phyloP scores from a whole-genome alignment of 2,888 invertebrate species.

The Biston stratarius region DNA sequence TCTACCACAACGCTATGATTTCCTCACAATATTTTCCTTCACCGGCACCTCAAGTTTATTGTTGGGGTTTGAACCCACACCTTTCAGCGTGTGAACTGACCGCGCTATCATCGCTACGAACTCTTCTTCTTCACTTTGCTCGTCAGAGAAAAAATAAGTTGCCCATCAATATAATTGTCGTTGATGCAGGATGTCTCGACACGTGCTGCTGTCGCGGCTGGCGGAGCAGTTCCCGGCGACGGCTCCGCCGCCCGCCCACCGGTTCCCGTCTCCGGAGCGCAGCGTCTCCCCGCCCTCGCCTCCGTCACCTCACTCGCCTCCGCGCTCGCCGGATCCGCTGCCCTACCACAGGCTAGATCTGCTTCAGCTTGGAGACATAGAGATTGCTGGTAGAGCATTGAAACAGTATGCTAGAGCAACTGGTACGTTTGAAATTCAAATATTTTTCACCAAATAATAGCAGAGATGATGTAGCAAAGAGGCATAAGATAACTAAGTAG shows the following conservation, averaged over 20 bases:
- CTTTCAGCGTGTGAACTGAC: too few relatives aligned
- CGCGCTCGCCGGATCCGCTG: conserved; percentile 70
- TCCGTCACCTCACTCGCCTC: conserved; percentile 66
- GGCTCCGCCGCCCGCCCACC: conserved; percentile 71
- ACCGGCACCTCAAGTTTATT: too few relatives aligned
- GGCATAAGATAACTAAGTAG: too few relatives aligned
- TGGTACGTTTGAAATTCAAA: conserved; percentile 57
- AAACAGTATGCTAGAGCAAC: conserved; percentile 83
- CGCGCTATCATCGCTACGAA: too few relatives aligned
- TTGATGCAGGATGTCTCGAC: conserved; percentile 74
- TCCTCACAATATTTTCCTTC: too few relatives aligned
- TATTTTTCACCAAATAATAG: neutral
- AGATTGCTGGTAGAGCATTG: conserved; percentile 79
- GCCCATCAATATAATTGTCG: neutral
- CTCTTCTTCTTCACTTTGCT: too few relatives aligned
- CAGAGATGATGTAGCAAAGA: too few relatives aligned
- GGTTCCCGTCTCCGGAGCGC: conserved; percentile 76
- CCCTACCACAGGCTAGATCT: conserved; percentile 70
- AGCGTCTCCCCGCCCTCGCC: conserved; percentile 74
- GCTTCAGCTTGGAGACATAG: conserved; percentile 77
- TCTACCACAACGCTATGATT: too few relatives aligned
- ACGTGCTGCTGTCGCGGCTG: conserved; percentile 78
- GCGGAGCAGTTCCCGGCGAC: conserved; percentile 80
- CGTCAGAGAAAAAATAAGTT: neutral
- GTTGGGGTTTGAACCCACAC: too few relatives aligned